Conservation (phyloP, 2,888 invertebrate genomes). For the Venusia cambrica region DNA sequence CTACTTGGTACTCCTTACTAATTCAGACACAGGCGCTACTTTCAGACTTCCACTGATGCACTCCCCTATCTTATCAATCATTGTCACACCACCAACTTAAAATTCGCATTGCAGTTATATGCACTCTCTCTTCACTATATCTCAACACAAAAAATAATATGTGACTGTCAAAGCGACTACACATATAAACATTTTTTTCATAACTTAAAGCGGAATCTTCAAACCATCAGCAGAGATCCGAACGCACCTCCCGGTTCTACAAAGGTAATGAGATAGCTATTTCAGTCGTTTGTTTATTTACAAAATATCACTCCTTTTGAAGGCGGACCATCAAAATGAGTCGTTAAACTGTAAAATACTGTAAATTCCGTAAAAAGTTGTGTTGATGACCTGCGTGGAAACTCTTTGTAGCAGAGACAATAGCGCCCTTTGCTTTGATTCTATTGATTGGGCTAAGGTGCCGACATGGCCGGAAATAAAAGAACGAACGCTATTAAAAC, state of each 20-base stretch:
- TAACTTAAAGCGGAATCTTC: conserved; percentile 39
- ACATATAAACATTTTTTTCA: conserved; percentile 26
- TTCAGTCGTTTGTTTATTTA: conserved; percentile 80
- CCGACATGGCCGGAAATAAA: conserved; percentile 23
- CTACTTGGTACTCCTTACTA: too few species aligned
- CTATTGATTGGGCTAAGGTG: conserved; percentile 53
- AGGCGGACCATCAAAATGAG: conserved; percentile 80
- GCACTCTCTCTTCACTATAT: too few species aligned
- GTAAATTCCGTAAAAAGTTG: conserved; percentile 80
- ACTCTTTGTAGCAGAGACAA: conserved; percentile 77
- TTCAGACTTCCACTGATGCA: too few species aligned
- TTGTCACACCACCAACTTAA: too few species aligned
- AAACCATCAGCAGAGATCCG: conserved; percentile 53
- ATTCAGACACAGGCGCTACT: too few species aligned
- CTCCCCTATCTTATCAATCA: too few species aligned
- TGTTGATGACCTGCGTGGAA: conserved; percentile 78
- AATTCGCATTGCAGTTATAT: too few species aligned
- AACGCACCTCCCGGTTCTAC: conserved; percentile 70
- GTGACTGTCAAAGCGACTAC: too few species aligned
- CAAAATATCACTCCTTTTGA: conserved; percentile 81
- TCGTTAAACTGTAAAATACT: conserved; percentile 76
- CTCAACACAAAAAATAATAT: too few species aligned
- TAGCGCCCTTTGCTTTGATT: conserved; percentile 58
- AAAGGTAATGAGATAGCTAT: conserved; percentile 79
- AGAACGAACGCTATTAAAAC: conserved; percentile 9